Conservation (phyloP, 2,888 invertebrate species). For the Cataglyphis albicans region DNA sequence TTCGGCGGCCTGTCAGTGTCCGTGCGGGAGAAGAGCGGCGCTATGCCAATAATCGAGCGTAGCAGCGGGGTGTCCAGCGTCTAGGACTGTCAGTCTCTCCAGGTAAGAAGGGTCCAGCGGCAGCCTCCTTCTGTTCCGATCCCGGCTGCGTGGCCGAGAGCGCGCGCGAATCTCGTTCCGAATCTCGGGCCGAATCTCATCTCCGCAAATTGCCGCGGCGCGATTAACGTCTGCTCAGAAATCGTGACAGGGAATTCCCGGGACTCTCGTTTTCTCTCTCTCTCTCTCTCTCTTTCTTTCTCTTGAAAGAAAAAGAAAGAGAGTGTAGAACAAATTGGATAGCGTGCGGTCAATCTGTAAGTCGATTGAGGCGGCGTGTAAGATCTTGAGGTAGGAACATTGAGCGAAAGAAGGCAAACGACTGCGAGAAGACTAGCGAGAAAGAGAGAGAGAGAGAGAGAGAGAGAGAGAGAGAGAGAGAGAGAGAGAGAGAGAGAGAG, state of each 20-base stretch:
- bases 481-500: neutral
- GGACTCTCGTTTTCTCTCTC: neutral
- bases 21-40: conserved; percentile 78
- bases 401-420: conserved; percentile 27
- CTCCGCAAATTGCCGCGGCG: conserved; percentile 15
- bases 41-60: conserved; percentile 82
- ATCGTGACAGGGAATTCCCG: conserved; percentile 34
- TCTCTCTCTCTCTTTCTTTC: no score
- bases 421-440: conserved; percentile 9
- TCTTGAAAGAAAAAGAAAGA: neutral
- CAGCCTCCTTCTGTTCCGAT: neutral
- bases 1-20: conserved; percentile 70
- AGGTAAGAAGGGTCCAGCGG: conserved; percentile 76
- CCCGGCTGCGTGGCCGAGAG: neutral
- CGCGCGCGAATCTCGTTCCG: neutral
- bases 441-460: neutral
- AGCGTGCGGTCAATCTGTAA: conserved; percentile 40
- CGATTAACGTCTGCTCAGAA: conserved; percentile 19
- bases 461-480: neutral
- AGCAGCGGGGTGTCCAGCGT: conserved; percentile 80
- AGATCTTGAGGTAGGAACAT: conserved; percentile 18
- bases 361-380: conserved; percentile 32
- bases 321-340: conserved; percentile 24
- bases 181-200: neutral
- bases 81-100: conserved; percentile 84